Base-by-base conservation (phyloP, 2,888 invertebrate species). In the Reticulitermes lucifugus region DNA sequence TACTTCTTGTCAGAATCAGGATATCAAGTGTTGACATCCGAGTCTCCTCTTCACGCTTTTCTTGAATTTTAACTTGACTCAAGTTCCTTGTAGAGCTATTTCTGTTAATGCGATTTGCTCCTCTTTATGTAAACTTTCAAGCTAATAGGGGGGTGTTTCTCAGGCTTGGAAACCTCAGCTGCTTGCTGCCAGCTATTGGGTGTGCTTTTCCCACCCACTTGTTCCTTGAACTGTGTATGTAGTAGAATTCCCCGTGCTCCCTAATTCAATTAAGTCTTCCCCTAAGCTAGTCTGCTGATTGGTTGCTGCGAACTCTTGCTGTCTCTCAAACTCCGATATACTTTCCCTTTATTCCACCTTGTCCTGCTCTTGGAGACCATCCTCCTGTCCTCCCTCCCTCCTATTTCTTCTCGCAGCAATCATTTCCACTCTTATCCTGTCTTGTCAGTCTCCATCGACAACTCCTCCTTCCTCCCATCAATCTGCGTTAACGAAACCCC, bases 231-330 rank as follows among this genome's bases (percentile, higher is more conserved):
- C 41, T 41, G 73, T 41, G 41, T 41, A 35, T 22, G 73, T 29
- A 41, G 14, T 0, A 73, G 71, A 71, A 46, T 9, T 75, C 75
- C n/a, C 75, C 41, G 41, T 75, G 75, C n/a, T 18, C 77, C 77
- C 51, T 77, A 77, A 77, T 77, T 77, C 77, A 77, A 77, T 77
- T 51, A 77, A 77, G 51, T 22, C 51, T 46, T 77, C n/a, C 46
- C 43, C 73, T 77, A 77, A 46, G 77, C 43, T 9, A 77, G 77
- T 46, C 51, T 41, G 21, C 73, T 25, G 70, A 2, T 70, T 70
- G 73, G 35, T 73, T 14, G 29, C 73, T 73, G 41, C 14, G 41
- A 73, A 9, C 71, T 35, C 71, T 35, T 29, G 73, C 73, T 25
- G 77, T 77, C 77, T 77, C 41, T 73, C 73, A 73, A 21, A 41